These are phyloP conservation scores for Trissolcus basalis DNA, from an alignment of 1,140 invertebrate genomes.

Conservation along the genomic window DNA sequence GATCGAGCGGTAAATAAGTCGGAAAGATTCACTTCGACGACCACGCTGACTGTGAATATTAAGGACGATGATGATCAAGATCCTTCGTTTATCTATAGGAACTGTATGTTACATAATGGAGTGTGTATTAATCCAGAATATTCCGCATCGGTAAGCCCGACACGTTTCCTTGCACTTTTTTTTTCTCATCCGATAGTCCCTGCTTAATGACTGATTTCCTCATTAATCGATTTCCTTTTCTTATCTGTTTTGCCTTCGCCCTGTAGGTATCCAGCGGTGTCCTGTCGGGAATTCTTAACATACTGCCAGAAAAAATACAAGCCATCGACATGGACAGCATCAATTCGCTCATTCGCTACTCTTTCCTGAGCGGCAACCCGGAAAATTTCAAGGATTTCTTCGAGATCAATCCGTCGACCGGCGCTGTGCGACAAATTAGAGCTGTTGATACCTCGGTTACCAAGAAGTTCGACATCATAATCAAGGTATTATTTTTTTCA, in stretches of 20 bases:
- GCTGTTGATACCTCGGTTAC: constrained; percentile 86
- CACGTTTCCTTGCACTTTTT: neutral
- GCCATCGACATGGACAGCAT: constrained; percentile 92
- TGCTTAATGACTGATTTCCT: constrained; percentile 3
- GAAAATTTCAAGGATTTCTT: constrained; percentile 87
- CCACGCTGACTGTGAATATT: constrained; percentile 90
- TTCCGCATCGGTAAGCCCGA: constrained; percentile 79
- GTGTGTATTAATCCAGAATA: constrained; percentile 91
- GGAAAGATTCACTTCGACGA: constrained; percentile 86
- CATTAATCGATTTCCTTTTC: constrained; percentile 10
- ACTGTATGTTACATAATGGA: constrained; percentile 85
- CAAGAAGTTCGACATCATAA: constrained; percentile 84
- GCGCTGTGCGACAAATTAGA: constrained; percentile 86
- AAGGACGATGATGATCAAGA: constrained; percentile 93
- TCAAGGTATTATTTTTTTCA: constrained; percentile 78
- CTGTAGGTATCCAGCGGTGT: constrained; percentile 88
- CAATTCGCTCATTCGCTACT: constrained; percentile 87
- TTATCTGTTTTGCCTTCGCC: neutral
- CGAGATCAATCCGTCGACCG: constrained; percentile 86
- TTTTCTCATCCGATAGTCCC: neutral
- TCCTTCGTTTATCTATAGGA: constrained; percentile 90
- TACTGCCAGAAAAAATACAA: constrained; percentile 91
- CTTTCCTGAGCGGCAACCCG: constrained; percentile 87
- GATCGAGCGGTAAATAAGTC: constrained; percentile 87
- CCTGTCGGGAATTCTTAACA: constrained; percentile 86